These are phyloP conservation scores for Pachypsylla venusta DNA, from an alignment of 1,140 invertebrate genomes.

Conservation along the genomic window DNA sequence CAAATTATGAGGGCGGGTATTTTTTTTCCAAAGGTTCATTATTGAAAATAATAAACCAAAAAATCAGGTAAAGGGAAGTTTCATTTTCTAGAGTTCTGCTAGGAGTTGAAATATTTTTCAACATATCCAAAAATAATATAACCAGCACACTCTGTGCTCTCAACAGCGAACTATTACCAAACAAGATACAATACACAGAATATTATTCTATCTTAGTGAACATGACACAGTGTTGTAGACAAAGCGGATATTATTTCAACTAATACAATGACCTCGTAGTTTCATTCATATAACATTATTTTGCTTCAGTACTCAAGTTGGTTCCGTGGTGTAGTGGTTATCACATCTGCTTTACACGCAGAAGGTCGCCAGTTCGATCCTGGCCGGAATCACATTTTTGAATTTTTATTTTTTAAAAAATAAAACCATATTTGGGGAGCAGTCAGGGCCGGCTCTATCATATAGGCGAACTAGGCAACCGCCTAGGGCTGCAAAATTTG, in stretches of 20 bases:
- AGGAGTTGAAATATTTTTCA: too few species aligned
- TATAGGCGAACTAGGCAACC: too few species aligned
- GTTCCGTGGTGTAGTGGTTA: conserved; percentile 48
- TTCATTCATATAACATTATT: background rate
- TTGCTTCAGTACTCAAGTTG: conserved; percentile 14
- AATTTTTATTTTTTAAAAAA: too few species aligned
- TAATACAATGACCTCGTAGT: background rate
- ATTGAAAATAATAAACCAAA: too few species aligned
- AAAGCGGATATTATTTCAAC: background rate
- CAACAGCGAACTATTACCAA: background rate
- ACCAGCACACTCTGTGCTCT: background rate
- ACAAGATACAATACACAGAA: background rate
- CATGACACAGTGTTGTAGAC: background rate
- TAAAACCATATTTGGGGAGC: too few species aligned
- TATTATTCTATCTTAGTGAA: background rate
- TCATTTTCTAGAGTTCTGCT: too few species aligned
- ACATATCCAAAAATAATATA: background rate
- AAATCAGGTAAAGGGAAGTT: too few species aligned
- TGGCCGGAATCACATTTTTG: conserved; percentile 47
- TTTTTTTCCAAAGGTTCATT: too few species aligned
- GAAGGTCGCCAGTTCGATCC: conserved; percentile 67
- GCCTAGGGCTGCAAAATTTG: too few species aligned
- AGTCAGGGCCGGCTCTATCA: too few species aligned
- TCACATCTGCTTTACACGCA: conserved; percentile 60
- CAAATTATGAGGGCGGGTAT: too few species aligned